Conservation (phyloP, 2,113 vertebrate genomes). For the Haemorhous mexicanus region DNA sequence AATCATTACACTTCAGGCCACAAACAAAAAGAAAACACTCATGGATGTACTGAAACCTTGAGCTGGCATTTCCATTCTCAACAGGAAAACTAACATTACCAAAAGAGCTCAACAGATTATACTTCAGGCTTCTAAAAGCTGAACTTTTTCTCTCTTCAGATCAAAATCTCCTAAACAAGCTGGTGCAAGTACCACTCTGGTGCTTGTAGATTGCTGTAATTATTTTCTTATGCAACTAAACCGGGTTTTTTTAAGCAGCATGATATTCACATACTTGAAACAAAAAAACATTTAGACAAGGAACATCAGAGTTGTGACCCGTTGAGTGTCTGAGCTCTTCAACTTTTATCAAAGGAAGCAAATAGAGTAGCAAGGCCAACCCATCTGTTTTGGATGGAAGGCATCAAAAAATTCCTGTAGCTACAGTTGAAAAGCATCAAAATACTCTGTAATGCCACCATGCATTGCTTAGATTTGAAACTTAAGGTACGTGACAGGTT, state of each 20-base stretch:
- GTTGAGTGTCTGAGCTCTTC: neutral
- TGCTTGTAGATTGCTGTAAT: neutral
- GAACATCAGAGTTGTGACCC: neutral
- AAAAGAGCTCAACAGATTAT: neutral
- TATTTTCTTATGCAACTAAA: conserved; percentile 30
- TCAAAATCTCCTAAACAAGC: neutral
- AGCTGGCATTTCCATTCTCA: neutral
- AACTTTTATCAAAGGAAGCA: conserved; percentile 5
- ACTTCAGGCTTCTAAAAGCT: neutral
- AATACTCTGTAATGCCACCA: neutral
- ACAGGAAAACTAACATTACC: neutral
- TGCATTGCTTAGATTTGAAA: neutral
- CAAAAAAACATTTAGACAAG: conserved; percentile 26
- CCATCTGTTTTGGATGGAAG: neutral
- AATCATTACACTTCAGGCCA: neutral
- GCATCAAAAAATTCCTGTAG: neutral
- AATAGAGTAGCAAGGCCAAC: neutral
- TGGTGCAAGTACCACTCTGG: neutral
- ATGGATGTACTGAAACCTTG: neutral
- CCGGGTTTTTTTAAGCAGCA: neutral
- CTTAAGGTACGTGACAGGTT: neutral
- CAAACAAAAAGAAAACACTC: neutral
- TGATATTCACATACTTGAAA: neutral
- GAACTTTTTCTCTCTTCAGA: neutral
- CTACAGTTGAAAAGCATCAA: neutral